These are phyloP conservation scores for Lethrus apterus DNA, from an alignment of 1,140 invertebrate species.

Conservation along the genomic window DNA sequence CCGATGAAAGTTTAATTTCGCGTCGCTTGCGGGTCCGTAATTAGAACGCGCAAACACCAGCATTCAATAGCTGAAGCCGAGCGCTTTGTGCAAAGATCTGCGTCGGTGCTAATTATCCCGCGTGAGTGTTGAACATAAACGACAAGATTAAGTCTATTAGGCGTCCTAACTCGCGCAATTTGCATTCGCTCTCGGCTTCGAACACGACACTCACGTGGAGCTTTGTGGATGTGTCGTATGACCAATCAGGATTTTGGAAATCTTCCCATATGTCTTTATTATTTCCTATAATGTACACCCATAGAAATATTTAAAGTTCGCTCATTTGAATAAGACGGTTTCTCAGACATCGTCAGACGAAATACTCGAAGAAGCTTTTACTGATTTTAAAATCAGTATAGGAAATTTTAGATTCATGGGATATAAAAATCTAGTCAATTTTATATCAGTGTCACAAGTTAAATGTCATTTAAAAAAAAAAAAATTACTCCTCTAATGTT, in stretches of 20 bases:
- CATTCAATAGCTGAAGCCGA: conserved; percentile 32
- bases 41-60: conserved; percentile 37
- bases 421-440: too few relatives aligned
- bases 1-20: conserved; percentile 43
- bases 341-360: too few relatives aligned
- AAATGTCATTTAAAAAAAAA: too few relatives aligned
- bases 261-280: conserved; percentile 22
- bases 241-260: conserved; percentile 19
- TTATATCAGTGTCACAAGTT: too few relatives aligned
- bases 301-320: too few relatives aligned
- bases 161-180: conserved; percentile 38
- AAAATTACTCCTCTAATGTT: too few relatives aligned
- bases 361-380: too few relatives aligned
- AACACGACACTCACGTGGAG: conserved; percentile 22
- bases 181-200: conserved; percentile 30
- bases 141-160: conserved; percentile 42
- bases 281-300: too few relatives aligned
- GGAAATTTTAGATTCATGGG: too few relatives aligned
- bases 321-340: too few relatives aligned
- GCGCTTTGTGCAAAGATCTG: conserved; percentile 33
- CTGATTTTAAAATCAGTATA: too few relatives aligned
- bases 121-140: conserved; percentile 40
- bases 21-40: conserved; percentile 39
- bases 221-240: conserved; percentile 22
- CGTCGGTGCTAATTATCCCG: conserved; percentile 38